Conservation (phyloP, 1,140 invertebrate genomes). For the Branchinecta lynchi region DNA sequence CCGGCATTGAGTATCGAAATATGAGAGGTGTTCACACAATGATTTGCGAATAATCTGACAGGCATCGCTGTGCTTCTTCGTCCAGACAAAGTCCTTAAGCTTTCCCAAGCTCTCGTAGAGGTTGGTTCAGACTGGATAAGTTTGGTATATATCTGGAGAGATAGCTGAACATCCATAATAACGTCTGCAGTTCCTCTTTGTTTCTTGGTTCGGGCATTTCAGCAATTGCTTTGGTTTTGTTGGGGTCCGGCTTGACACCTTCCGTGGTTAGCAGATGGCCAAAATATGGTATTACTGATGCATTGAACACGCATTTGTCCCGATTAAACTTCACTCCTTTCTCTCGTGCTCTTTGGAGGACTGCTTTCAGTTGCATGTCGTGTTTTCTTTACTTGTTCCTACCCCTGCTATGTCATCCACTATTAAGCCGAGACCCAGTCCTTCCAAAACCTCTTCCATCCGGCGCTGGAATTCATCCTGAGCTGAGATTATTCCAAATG, state of each 20-base stretch:
- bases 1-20: not conserved
- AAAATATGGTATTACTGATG: conserved; percentile 28
- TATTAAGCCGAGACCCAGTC: conserved; percentile 8
- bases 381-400: conserved; percentile 9
- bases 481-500: conserved; percentile 9
- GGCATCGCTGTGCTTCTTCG: conserved; percentile 4
- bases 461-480: conserved; percentile 4
- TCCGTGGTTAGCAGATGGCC: conserved; percentile 29
- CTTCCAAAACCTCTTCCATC: not conserved
- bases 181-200: conserved; percentile 27
- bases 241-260: conserved; percentile 29
- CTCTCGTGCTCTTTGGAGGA: conserved; percentile 4
- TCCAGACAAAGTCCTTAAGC: conserved; percentile 8
- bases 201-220: conserved; percentile 27
- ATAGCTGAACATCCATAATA: conserved; percentile 32
- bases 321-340: conserved; percentile 24
- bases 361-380: conserved; percentile 8
- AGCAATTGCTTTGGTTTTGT: conserved; percentile 28
- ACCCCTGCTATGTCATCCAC: conserved; percentile 5
- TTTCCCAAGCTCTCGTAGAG: conserved; percentile 8
- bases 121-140: conserved; percentile 9
- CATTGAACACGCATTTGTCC: conserved; percentile 26
- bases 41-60: conserved; percentile 6
- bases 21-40: not conserved
- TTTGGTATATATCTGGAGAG: conserved; percentile 30